Conservation (phyloP, 2,113 vertebrate species). For the Oryzias melastigma region DNA sequence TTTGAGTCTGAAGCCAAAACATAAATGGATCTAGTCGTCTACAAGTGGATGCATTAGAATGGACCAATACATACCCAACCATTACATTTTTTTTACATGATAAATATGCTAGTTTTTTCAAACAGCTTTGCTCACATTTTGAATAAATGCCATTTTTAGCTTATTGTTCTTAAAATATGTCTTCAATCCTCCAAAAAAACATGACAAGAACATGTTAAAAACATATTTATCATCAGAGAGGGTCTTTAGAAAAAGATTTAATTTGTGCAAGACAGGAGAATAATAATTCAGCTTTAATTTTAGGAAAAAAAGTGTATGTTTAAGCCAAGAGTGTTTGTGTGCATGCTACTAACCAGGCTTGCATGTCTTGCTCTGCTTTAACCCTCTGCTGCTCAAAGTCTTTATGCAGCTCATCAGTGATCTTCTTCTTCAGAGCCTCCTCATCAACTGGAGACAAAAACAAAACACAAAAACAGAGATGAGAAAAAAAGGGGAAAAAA, state of each 20-base stretch:
- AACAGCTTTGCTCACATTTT: too few relatives aligned
- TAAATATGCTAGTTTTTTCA: too few relatives aligned
- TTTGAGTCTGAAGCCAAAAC: too few relatives aligned
- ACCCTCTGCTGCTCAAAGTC: conserved; percentile 67
- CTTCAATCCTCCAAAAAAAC: neutral
- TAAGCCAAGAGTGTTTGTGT: conserved; percentile 5
- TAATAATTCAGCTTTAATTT: neutral
- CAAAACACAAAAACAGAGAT: neutral
- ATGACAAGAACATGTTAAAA: neutral
- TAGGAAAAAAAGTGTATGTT: neutral
- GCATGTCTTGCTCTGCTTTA: conserved; percentile 70
- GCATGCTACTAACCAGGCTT: conserved; percentile 66
- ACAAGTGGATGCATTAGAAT: too few relatives aligned
- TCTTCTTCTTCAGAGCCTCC: conserved; percentile 74
- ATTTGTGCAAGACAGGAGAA: too few relatives aligned
- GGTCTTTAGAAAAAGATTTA: too few relatives aligned
- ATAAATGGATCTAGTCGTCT: too few relatives aligned
- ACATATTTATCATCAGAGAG: neutral
- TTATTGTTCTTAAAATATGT: neutral
- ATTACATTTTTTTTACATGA: too few relatives aligned
- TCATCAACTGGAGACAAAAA: conserved; percentile 64
- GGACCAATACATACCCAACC: too few relatives aligned
- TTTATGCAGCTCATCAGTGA: conserved; percentile 72
- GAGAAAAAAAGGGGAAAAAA: neutral
- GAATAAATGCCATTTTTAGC: too few relatives aligned